A percentile compares a stretch with the other conserved stretches of the same genome.
Conservation (phyloP, 2,888 invertebrate genomes). For the Melitaea athalia region DNA sequence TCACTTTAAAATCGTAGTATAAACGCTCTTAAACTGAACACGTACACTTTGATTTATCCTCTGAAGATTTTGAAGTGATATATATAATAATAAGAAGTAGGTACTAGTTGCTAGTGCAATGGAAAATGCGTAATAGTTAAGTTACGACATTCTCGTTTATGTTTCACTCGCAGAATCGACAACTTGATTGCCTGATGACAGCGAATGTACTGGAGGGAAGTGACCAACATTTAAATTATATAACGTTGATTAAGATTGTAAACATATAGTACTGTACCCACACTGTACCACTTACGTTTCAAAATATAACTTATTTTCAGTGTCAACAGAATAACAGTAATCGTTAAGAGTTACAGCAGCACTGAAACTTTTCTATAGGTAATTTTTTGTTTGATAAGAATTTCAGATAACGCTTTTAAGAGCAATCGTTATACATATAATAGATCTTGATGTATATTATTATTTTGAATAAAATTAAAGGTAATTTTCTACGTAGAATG, state of each 20-base stretch:
- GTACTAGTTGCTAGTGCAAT: slow-evolving; percentile 23
- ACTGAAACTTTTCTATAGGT: neutral
- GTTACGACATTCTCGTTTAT: slow-evolving; percentile 27
- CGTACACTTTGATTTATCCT: neutral
- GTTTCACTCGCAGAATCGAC: slow-evolving; percentile 27
- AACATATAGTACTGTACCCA: neutral
- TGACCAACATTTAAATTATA: slow-evolving; percentile 1
- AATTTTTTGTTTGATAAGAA: slow-evolving; percentile 4
- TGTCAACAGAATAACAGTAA: neutral
- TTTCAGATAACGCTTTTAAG: neutral
- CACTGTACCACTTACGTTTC: neutral
- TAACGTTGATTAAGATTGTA: slow-evolving; percentile 3
- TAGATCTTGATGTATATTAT: neutral
- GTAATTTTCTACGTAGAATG: too few species aligned
- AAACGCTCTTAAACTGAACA: neutral
- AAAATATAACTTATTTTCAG: neutral
- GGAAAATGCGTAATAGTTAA: slow-evolving; percentile 25
- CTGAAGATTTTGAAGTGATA: neutral
- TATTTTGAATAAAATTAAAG: neutral
- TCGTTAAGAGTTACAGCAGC: neutral
- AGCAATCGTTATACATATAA: neutral
- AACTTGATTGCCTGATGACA: slow-evolving; percentile 9
- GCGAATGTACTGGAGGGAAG: neutral
- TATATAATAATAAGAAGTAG: neutral
- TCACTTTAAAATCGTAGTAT: slow-evolving; percentile 10